phyloP scores from a whole-genome alignment of 2,113 vertebrate species.

The Phoenicopterus ruber region DNA sequence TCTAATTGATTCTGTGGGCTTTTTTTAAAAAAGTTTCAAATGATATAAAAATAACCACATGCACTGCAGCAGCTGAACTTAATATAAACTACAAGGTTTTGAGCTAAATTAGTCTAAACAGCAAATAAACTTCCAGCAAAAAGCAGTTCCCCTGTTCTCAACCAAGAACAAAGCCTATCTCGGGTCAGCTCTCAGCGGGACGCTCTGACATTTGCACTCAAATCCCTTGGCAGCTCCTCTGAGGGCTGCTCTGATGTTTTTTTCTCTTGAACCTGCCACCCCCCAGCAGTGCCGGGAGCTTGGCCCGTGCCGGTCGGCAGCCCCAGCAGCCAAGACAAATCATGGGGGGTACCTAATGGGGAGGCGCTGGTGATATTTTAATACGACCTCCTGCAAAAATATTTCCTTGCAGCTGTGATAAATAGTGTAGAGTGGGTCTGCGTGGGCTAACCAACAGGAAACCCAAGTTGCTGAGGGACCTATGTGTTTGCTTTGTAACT shows the following conservation, averaged over 20 bases:
- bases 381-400: not conserved
- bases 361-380: not conserved
- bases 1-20: not conserved
- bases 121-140: conserved; percentile 11
- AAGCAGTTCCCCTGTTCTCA: conserved; percentile 3
- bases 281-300: not conserved
- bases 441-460: not conserved
- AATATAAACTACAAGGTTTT: not conserved
- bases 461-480: not conserved
- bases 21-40: not conserved
- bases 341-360: not conserved
- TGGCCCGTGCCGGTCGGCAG: not conserved
- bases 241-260: not conserved
- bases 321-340: not conserved
- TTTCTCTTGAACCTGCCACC: not conserved
- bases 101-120: not conserved
- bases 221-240: conserved; percentile 13
- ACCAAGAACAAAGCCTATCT: not conserved
- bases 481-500: not conserved
- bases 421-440: not conserved
- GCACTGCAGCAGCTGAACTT: not conserved
- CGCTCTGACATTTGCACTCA: not conserved
- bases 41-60: not conserved
- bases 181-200: not conserved
- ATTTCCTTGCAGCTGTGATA: not conserved